These are phyloP conservation scores for cattle (Bos taurus) DNA, from an alignment of 2,113 vertebrate species.

Conservation along the genomic window DNA sequence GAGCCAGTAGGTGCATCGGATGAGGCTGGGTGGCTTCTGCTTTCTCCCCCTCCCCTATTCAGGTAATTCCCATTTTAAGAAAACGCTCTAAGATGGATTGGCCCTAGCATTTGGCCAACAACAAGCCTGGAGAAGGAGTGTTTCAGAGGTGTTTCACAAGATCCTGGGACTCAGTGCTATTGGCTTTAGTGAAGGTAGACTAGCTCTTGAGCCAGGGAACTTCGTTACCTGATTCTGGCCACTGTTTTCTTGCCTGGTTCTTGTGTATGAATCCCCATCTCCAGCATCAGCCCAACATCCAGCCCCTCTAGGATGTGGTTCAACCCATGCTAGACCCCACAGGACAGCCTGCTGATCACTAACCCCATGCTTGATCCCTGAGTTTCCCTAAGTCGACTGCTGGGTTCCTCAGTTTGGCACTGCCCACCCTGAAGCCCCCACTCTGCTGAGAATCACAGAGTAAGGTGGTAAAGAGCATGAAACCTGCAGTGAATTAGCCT, in stretches of 20 bases:
- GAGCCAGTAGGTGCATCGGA: not conserved
- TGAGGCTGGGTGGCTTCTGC: not conserved
- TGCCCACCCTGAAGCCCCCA: not conserved
- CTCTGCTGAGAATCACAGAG: not conserved
- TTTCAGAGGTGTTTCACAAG: not conserved
- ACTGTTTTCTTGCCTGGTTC: not conserved
- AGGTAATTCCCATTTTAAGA: not conserved
- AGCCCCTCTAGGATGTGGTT: not conserved
- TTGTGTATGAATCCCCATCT: not conserved
- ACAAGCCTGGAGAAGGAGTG: not conserved
- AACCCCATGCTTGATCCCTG: not conserved
- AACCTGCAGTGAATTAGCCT: not conserved
- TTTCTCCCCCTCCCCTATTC: not conserved
- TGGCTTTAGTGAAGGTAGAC: not conserved
- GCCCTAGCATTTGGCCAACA: not conserved
- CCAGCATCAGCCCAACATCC: not conserved
- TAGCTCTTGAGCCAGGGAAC: not conserved
- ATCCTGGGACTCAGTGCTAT: not conserved
- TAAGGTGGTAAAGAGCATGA: not conserved
- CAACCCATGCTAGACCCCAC: not conserved
- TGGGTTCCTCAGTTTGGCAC: not conserved
- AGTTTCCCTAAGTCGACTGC: not conserved
- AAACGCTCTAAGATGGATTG: not conserved
- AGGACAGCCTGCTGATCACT: not conserved
- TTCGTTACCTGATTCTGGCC: not conserved